A percentile compares a stretch with the other conserved stretches of the same genome.
These are phyloP conservation scores for Ramphastos sulfuratus DNA, from an alignment of 2,113 vertebrate genomes.

Conservation along the genomic window DNA sequence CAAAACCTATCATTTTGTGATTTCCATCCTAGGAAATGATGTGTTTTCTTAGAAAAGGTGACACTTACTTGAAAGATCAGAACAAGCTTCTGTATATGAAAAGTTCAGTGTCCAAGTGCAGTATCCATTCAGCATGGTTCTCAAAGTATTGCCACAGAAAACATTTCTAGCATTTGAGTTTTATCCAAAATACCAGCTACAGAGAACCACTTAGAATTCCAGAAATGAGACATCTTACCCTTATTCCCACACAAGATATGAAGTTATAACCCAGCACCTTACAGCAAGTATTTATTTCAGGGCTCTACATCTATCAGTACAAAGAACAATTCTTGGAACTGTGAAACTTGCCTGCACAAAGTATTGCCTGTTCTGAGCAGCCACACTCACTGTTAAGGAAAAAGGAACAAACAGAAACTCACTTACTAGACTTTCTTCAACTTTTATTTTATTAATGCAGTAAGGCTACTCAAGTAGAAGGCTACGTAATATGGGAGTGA, in stretches of 20 bases:
- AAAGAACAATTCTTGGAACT: not conserved
- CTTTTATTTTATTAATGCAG: not conserved
- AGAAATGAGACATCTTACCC: not conserved
- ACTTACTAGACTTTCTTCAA: not conserved
- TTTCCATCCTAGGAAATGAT: not conserved
- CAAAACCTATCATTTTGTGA: not conserved
- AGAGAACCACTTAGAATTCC: constrained; percentile 1
- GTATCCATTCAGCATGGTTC: not conserved
- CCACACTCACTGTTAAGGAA: not conserved
- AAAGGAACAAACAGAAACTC: not conserved
- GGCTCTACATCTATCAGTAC: not conserved
- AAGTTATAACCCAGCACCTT: not conserved
- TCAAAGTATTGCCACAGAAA: not conserved
- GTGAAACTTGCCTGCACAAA: not conserved
- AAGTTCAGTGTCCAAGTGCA: not conserved
- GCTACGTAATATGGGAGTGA: not conserved
- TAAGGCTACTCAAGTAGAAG: not conserved
- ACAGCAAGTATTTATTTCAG: not conserved
- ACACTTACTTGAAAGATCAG: not conserved
- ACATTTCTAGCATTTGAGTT: not conserved
- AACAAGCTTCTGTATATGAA: not conserved
- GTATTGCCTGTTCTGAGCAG: not conserved
- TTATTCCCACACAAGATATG: not conserved
- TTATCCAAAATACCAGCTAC: not conserved
- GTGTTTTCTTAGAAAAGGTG: not conserved